Conservation (phyloP, 2,113 vertebrate species). For the Ploceus nigricollis region DNA sequence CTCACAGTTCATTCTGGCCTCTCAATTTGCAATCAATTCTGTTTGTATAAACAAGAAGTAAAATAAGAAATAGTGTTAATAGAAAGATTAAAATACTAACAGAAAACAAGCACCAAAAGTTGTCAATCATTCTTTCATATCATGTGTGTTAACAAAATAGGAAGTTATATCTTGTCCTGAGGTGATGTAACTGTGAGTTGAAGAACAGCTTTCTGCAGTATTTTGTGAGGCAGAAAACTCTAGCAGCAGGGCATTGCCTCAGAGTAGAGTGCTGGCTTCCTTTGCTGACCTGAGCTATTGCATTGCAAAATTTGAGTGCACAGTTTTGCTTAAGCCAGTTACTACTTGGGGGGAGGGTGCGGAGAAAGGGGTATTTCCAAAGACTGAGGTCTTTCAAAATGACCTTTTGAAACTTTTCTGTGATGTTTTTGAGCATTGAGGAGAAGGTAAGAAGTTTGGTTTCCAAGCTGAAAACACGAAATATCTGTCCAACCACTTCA, state of each 20-base stretch:
- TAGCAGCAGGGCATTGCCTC: not conserved
- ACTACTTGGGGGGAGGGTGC: not conserved
- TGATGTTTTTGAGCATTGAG: not conserved
- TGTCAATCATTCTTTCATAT: not conserved
- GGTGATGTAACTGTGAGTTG: not conserved
- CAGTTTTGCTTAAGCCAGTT: conserved; percentile 13
- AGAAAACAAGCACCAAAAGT: not conserved
- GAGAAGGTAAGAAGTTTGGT: not conserved
- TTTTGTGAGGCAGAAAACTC: not conserved
- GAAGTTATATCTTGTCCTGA: not conserved
- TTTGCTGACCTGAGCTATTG: conserved; percentile 1
- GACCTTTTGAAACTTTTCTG: conserved; percentile 31
- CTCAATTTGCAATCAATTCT: not conserved
- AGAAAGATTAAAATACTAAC: not conserved
- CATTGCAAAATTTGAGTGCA: conserved; percentile 16
- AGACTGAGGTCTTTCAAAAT: conserved; percentile 49
- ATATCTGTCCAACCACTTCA: not conserved
- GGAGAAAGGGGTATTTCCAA: not conserved
- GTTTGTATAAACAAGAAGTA: not conserved
- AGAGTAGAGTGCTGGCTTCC: not conserved
- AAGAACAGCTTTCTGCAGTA: not conserved
- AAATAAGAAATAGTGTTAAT: not conserved
- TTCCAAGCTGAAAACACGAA: not conserved
- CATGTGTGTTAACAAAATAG: not conserved
- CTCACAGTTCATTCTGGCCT: not conserved